Conservation (phyloP, 1,140 invertebrate species). For the Antheraea mylitta region DNA sequence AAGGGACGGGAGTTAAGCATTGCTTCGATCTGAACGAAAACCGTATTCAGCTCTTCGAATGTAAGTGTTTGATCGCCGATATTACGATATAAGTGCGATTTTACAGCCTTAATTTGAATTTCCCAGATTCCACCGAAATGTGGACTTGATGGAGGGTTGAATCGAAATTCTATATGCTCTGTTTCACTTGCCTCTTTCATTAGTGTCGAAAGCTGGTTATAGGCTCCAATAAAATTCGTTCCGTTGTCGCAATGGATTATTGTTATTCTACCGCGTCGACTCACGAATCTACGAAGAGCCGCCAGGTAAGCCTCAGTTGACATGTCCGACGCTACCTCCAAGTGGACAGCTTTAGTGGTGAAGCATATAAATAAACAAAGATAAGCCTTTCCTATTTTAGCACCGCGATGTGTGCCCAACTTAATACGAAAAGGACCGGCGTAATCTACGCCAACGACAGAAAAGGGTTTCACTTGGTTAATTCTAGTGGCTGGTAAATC, state of each 20-base stretch:
- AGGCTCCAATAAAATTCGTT: conserved; percentile 50
- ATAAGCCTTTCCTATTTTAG: conserved; percentile 14
- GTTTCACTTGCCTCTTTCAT: too few relatives aligned
- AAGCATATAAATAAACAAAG: conserved; percentile 21
- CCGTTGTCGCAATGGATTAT: conserved; percentile 47
- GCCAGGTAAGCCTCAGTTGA: conserved; percentile 55
- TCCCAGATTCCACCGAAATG: neutral
- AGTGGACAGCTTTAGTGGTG: conserved; percentile 43
- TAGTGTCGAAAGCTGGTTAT: conserved; percentile 18
- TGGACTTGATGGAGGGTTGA: neutral
- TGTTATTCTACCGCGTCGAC: conserved; percentile 29
- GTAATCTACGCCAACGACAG: conserved; percentile 15
- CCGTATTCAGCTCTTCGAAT: conserved; percentile 31
- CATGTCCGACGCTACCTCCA: conserved; percentile 42
- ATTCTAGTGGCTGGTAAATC: conserved; percentile 12
- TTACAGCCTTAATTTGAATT: neutral
- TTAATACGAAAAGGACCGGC: conserved; percentile 20
- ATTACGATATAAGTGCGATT: neutral
- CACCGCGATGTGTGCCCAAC: conserved; percentile 12
- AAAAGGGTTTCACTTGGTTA: conserved; percentile 10
- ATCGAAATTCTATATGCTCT: too few relatives aligned
- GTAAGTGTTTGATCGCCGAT: conserved; percentile 12
- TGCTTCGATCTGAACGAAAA: conserved; percentile 30
- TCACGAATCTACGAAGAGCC: conserved; percentile 50
- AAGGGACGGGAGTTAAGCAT: conserved; percentile 50